These are phyloP conservation scores for Piprites chloris DNA, from an alignment of 2,113 vertebrate species.

Conservation along the genomic window DNA sequence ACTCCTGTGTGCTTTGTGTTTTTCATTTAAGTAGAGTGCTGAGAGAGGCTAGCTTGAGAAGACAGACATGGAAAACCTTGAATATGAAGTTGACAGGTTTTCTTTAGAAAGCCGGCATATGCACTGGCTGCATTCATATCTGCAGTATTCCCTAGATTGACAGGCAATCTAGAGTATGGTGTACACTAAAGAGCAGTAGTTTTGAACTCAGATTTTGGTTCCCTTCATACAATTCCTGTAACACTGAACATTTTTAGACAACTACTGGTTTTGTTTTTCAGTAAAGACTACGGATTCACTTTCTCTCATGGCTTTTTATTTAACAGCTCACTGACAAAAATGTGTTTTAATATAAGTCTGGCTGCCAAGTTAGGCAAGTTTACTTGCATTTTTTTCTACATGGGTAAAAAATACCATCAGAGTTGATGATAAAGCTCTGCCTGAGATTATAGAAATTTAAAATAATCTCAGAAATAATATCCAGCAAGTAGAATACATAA, in stretches of 20 bases:
- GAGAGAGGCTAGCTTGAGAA: slow-evolving; percentile 10
- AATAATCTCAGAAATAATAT: slow-evolving; percentile 1
- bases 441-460: not conserved
- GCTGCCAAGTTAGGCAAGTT: not conserved
- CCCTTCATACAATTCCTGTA: not conserved
- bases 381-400: not conserved
- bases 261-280: slow-evolving; percentile 30
- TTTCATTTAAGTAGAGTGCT: not conserved
- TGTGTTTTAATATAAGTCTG: not conserved
- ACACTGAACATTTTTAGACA: slow-evolving; percentile 21
- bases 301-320: not conserved
- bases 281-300: not conserved
- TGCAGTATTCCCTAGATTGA: slow-evolving; percentile 37
- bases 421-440: not conserved
- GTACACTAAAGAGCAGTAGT: slow-evolving; percentile 22
- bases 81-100: slow-evolving; percentile 55
- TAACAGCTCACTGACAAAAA: not conserved
- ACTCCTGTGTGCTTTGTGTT: not conserved
- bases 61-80: slow-evolving; percentile 12
- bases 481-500: not conserved
- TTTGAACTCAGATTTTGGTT: slow-evolving; percentile 28
- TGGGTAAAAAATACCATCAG: not conserved
- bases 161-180: slow-evolving; percentile 21
- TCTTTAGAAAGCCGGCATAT: slow-evolving; percentile 65
- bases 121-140: slow-evolving; percentile 29